phyloP scores from a whole-genome alignment of 1,140 invertebrate species.

The Nylanderia fulva region DNA sequence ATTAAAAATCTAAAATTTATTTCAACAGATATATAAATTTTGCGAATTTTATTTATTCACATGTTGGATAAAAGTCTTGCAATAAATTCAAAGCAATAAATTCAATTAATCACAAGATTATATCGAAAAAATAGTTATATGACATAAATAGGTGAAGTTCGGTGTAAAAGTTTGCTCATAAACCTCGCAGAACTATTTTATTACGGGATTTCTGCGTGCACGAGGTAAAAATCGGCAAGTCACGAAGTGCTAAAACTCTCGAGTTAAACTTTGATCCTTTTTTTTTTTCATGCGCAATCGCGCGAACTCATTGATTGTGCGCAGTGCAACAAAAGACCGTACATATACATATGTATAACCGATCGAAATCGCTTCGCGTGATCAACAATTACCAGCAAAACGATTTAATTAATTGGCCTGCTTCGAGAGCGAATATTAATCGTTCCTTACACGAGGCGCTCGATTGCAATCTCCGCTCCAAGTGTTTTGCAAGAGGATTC shows the following conservation, averaged over 20 bases:
- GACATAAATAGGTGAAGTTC: background rate
- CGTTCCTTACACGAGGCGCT: slow-evolving; percentile 22
- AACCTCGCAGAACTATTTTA: slow-evolving; percentile 20
- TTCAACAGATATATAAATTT: background rate
- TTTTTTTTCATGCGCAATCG: slow-evolving; percentile 46
- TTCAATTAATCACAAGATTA: background rate
- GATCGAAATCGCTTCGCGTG: slow-evolving; percentile 53
- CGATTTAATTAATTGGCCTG: slow-evolving; percentile 69
- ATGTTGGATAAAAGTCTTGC: background rate
- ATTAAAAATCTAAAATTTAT: background rate
- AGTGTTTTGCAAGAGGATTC: slow-evolving; percentile 29
- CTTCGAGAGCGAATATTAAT: slow-evolving; percentile 72
- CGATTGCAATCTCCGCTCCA: slow-evolving; percentile 61
- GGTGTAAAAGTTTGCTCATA: slow-evolving; percentile 3
- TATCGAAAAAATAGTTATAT: background rate
- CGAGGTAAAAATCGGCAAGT: slow-evolving; percentile 22
- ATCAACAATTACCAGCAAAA: slow-evolving; percentile 61
- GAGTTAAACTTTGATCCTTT: slow-evolving; percentile 19
- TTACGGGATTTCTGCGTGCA: slow-evolving; percentile 6
- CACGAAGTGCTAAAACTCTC: background rate
- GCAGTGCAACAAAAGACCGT: background rate
- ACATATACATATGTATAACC: background rate
- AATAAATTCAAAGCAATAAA: no score
- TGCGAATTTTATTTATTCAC: background rate
- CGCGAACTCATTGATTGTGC: slow-evolving; percentile 52